A percentile compares a stretch with the other conserved stretches of the same genome.
Conservation (phyloP, 2,888 invertebrate genomes). For the Rhyacophila evoluta region DNA sequence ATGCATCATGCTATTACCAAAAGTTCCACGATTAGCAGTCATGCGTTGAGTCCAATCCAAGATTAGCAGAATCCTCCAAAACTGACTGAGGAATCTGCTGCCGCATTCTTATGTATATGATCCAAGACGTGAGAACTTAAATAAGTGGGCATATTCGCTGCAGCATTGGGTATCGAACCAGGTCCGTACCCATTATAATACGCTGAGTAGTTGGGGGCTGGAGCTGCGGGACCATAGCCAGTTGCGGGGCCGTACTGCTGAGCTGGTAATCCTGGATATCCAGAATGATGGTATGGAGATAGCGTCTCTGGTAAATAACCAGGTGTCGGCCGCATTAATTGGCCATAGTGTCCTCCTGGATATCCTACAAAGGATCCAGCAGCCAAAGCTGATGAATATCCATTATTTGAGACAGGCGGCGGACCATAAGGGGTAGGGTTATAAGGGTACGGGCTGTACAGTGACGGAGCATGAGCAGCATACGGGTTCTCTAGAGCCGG, state of each 20-base stretch:
- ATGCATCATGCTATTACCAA: not conserved
- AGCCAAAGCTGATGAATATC: constrained; percentile 50
- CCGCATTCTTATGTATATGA: constrained; percentile 60
- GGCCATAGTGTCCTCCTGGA: constrained; percentile 65
- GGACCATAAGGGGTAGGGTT: constrained; percentile 61
- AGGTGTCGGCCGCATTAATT: constrained; percentile 68
- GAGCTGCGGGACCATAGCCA: constrained; percentile 56
- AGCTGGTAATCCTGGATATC: constrained; percentile 53
- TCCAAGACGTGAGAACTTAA: constrained; percentile 48
- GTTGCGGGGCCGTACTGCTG: constrained; percentile 60
- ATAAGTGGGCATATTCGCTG: constrained; percentile 61
- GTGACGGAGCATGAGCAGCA: constrained; percentile 58
- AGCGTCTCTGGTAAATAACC: constrained; percentile 63
- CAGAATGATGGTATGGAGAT: constrained; percentile 60
- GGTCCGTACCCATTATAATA: constrained; percentile 68
- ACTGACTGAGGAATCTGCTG: constrained; percentile 65
- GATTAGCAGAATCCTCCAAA: constrained; percentile 69
- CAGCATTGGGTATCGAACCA: constrained; percentile 64
- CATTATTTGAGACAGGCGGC: constrained; percentile 56
- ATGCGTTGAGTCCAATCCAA: constrained; percentile 11
- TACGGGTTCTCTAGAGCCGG: constrained; percentile 58
- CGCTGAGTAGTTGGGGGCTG: constrained; percentile 64
- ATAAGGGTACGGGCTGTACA: constrained; percentile 65
- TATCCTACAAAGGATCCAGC: constrained; percentile 64
- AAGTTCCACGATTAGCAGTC: not conserved